Percentiles rank a stretch among this genome's conserved stretches.
Conservation (phyloP, 2,888 invertebrate species). For the Oscheius onirici region DNA sequence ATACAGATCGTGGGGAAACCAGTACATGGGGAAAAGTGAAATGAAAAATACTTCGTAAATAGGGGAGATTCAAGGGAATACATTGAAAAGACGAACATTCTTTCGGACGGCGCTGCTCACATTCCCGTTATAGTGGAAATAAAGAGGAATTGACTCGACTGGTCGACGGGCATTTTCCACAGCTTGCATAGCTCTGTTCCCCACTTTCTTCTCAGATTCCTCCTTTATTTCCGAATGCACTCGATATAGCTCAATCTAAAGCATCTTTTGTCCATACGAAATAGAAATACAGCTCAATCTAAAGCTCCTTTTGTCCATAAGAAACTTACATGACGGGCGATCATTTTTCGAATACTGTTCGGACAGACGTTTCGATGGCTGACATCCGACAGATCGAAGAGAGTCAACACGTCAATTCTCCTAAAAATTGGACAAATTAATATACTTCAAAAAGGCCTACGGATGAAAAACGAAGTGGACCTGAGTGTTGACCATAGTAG, state of each 20-base stretch:
- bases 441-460: slow-evolving; percentile 70
- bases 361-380: slow-evolving; percentile 73
- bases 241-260: slow-evolving; percentile 20
- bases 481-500: slow-evolving; percentile 43
- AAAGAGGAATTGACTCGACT: neutral
- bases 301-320: no score
- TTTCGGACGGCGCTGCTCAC: slow-evolving; percentile 47
- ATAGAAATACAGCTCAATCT: neutral
- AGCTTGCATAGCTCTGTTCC: neutral
- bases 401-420: slow-evolving; percentile 80
- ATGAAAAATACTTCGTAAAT: neutral
- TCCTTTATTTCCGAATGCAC: slow-evolving; percentile 5
- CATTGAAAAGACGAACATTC: slow-evolving; percentile 36
- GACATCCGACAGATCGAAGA: slow-evolving; percentile 72
- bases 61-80: neutral
- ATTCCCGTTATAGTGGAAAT: slow-evolving; percentile 29
- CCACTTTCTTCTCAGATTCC: neutral
- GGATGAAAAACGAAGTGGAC: slow-evolving; percentile 80
- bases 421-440: slow-evolving; percentile 66
- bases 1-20: no score
- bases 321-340: slow-evolving; percentile 75
- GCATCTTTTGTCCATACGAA: no score
- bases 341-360: slow-evolving; percentile 82
- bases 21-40: neutral
- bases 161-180: neutral